Evolutionary conservation across 2,797 vertebrate species (phyloP).

Genomic region (Catamblyrhynchus diadema): DNA sequence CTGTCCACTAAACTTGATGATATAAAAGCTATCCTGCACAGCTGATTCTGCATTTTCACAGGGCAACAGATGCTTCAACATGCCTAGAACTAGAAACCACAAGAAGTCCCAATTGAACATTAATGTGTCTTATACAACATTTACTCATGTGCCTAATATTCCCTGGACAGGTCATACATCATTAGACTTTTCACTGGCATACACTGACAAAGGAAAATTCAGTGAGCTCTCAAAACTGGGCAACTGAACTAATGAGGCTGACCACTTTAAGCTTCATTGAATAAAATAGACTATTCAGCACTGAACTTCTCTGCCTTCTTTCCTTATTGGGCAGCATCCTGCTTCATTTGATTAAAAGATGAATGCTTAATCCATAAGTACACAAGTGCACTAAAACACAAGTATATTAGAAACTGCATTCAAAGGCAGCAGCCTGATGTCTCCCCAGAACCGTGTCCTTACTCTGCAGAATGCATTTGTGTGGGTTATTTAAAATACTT

Average conservation of each 20-base stretch:
- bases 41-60: conserved; percentile 34
- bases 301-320: not conserved
- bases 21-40: conserved; percentile 15
- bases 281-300: not conserved
- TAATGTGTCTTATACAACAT: conserved; percentile 9
- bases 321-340: not conserved
- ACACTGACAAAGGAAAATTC: not conserved
- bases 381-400: not conserved
- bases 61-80: conserved; percentile 3
- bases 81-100: conserved; percentile 12
- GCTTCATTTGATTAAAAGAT: not conserved
- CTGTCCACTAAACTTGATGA: conserved; percentile 9
- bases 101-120: not conserved
- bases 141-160: conserved; percentile 22
- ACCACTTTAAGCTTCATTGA: not conserved
- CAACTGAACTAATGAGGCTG: not conserved
- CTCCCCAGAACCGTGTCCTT: not conserved
- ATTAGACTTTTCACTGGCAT: not conserved
- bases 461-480: not conserved
- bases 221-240: not conserved
- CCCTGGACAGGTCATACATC: not conserved
- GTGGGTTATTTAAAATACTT: not conserved
- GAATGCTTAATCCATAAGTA: not conserved
- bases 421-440: not conserved
- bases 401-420: not conserved